These are phyloP conservation scores for Podocnemis expansa DNA, from an alignment of 2,113 vertebrate genomes.

Conservation along the genomic window DNA sequence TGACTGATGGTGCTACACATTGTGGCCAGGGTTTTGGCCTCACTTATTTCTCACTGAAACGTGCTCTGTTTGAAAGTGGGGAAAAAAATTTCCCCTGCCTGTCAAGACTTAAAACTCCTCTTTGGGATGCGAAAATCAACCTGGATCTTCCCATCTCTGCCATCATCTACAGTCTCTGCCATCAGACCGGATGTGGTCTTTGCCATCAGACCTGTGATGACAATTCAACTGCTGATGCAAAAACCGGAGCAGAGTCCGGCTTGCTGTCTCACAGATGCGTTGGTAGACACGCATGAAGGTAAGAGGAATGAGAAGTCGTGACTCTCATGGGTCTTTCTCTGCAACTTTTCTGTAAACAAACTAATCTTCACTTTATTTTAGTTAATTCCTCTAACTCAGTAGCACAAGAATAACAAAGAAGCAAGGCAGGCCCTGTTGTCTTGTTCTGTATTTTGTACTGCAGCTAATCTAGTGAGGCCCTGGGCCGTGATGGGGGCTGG, in stretches of 20 bases:
- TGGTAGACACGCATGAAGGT: fast-evolving
- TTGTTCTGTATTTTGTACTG: not conserved
- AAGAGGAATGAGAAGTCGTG: fast-evolving
- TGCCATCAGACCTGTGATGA: fast-evolving
- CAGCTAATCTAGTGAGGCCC: fast-evolving
- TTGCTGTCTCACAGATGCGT: fast-evolving
- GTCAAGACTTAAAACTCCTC: not conserved
- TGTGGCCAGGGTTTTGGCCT: not conserved
- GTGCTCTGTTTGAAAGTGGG: not conserved
- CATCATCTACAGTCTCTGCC: fast-evolving
- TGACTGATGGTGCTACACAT: fast-evolving
- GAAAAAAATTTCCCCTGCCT: not conserved
- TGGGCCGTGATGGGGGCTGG: no score
- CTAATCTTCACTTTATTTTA: not conserved
- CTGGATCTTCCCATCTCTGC: not conserved
- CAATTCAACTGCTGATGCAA: not conserved
- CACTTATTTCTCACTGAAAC: not conserved
- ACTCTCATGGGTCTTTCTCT: not conserved
- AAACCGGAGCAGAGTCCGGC: fast-evolving
- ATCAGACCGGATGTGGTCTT: no score
- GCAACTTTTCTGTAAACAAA: not conserved
- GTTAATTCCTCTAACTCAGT: fast-evolving
- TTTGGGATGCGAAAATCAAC: not conserved
- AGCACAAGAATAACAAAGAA: not conserved
- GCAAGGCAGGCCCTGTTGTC: not conserved